A percentile compares a stretch with the other conserved stretches of the same genome.
Evolutionary conservation across 1,140 invertebrate species (phyloP).

Genomic region (Bursaphelenchus mucronatus): DNA sequence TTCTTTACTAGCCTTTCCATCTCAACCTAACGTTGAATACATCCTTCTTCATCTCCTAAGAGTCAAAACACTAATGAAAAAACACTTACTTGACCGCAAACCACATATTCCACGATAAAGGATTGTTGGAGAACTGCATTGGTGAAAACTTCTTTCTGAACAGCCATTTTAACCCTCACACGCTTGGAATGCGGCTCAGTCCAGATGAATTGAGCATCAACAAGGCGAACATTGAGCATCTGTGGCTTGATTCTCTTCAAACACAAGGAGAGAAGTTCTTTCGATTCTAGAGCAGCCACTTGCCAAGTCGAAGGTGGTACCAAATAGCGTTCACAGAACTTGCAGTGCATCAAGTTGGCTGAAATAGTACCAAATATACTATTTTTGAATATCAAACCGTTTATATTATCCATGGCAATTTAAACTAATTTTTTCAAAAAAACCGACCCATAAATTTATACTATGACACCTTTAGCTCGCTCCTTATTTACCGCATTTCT

Average conservation of each 20-base stretch:
- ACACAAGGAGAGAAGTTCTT: conserved; percentile 84
- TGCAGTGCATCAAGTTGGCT: conserved; percentile 79
- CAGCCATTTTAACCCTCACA: conserved; percentile 89
- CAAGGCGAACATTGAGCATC: conserved; percentile 70
- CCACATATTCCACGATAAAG: conserved; percentile 86
- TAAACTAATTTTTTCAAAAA: no score
- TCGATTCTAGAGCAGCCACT: conserved; percentile 79
- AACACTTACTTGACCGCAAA: conserved; percentile 71
- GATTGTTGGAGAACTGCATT: conserved; percentile 72
- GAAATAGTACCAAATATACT: conserved; percentile 9
- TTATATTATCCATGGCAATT: no score
- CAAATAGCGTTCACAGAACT: conserved; percentile 73
- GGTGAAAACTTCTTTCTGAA: conserved; percentile 80
- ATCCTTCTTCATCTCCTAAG: conserved; percentile 3
- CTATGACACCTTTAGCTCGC: no score
- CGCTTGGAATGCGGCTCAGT: conserved; percentile 97
- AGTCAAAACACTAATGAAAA: background rate
- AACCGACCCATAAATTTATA: no score
- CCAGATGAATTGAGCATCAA: conserved; percentile 96
- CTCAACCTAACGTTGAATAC: background rate
- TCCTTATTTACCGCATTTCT: no score
- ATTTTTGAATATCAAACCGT: background rate
- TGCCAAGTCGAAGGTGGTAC: conserved; percentile 89
- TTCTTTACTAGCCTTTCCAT: no score
- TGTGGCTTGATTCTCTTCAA: conserved; percentile 88